Evolutionary conservation across 2,888 invertebrate species (phyloP).

Genomic region (Macrosiphum euphorbiae): DNA sequence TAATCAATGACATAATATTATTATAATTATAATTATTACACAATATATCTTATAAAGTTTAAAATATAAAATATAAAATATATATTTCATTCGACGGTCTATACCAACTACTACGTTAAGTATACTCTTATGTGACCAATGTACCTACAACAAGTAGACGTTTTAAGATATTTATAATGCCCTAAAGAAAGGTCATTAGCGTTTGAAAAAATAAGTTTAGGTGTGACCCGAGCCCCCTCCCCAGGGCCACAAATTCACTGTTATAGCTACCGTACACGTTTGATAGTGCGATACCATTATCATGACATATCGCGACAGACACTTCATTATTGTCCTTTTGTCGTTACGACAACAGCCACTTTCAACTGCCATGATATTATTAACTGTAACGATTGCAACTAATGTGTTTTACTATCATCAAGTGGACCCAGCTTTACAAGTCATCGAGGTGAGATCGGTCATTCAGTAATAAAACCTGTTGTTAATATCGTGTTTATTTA

Average conservation of each 20-base stretch:
- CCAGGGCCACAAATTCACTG: neutral
- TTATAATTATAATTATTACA: neutral
- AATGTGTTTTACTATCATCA: neutral
- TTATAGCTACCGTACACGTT: neutral
- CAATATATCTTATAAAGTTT: neutral
- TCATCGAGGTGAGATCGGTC: neutral
- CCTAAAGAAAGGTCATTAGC: neutral
- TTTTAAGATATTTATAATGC: neutral
- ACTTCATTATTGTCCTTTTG: neutral
- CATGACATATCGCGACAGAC: neutral
- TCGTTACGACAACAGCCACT: neutral
- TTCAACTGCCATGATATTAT: neutral
- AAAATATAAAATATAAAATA: neutral
- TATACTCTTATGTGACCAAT: neutral
- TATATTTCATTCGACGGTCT: neutral
- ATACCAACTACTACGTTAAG: neutral
- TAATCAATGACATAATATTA: neutral
- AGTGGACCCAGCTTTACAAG: neutral
- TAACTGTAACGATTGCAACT: neutral
- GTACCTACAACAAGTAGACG: neutral
- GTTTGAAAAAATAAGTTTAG: neutral
- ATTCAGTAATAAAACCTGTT: no score
- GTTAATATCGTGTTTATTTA: no score
- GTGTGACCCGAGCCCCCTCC: neutral
- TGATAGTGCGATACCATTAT: neutral